Base-by-base conservation (phyloP, 2,797 vertebrate genomes). In the Pogonophryne albipinna region DNA sequence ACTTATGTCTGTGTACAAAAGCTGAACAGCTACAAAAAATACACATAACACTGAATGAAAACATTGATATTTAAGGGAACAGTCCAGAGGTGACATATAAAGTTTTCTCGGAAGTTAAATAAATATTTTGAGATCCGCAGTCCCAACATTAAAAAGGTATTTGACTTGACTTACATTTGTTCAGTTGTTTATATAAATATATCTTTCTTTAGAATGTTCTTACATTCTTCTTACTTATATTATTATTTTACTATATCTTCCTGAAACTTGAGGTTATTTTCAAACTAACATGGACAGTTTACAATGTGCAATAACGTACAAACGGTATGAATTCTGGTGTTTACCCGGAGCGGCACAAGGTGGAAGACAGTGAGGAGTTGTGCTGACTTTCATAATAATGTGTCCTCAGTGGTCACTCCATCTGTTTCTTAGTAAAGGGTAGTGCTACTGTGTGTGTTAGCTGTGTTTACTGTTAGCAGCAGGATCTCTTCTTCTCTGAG, bases 401-500 rank as follows among this genome's bases (percentile, higher is more conserved):
- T 53, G 68, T 67, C 14, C 13, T 61, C 58, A 31, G 72, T 78
- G 67, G 51, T 77, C 60, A 46, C 49, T 62, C 49, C 20, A n/a
- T 67, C 63, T 70, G 47, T 23, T 0, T 46, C 3, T 58, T n/a
- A 20, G 57, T 76, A 68, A 69, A 74, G 76, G 56, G 61, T 83
- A 87, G 85, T 82, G 74, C 59, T 75, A 47, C 66, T 56, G 31
- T 63, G 66, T 63, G 64, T 61, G 51, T 53, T 16, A 1, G 13
- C 50, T 44, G 70, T 76, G 44, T 9, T 11, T 9, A 16, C 72
- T 72, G 87, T 85, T 83, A 93, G 82, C 97, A 99, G 92, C 97
- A 98, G 64, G 95, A 91, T 50, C 87, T 95, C 91, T 96, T 97
- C 84, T 95, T 96, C 27, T 82, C 88, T 4, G 90, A 42, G 12